Percentiles rank a stretch among this genome's conserved stretches.
Conservation (phyloP, 2,113 vertebrate genomes). For the Carollia perspicillata region DNA sequence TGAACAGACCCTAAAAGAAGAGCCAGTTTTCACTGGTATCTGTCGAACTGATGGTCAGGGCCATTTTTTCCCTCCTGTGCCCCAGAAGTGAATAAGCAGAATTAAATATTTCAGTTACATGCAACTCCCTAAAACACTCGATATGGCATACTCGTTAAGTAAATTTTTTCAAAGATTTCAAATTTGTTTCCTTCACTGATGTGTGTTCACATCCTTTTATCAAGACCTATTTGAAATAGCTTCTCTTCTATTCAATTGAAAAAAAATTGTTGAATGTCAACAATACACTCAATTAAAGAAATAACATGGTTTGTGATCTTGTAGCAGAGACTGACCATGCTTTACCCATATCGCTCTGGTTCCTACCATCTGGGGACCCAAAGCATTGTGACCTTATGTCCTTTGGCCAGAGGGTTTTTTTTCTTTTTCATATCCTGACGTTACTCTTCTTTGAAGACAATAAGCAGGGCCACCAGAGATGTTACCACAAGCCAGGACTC, state of each 20-base stretch:
- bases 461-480: not conserved
- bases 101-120: not conserved
- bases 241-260: not conserved
- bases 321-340: not conserved
- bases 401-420: too few species aligned
- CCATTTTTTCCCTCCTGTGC: not conserved
- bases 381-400: fast-evolving
- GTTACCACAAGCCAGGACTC: not conserved
- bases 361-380: not conserved
- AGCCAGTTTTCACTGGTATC: not conserved
- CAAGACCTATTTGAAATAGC: not conserved
- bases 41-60: not conserved
- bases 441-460: not conserved
- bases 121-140: not conserved
- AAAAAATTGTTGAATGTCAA: not conserved
- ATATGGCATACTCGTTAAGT: not conserved
- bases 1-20: not conserved
- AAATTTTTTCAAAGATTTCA: not conserved
- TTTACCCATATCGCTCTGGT: not conserved
- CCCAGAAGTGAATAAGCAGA: not conserved
- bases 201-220: not conserved
- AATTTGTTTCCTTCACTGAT: not conserved
- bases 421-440: not conserved
- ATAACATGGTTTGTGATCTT: not conserved
- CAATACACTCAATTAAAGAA: not conserved